Conservation (phyloP, 23 tunicate genomes). For the Styela clava region DNA sequence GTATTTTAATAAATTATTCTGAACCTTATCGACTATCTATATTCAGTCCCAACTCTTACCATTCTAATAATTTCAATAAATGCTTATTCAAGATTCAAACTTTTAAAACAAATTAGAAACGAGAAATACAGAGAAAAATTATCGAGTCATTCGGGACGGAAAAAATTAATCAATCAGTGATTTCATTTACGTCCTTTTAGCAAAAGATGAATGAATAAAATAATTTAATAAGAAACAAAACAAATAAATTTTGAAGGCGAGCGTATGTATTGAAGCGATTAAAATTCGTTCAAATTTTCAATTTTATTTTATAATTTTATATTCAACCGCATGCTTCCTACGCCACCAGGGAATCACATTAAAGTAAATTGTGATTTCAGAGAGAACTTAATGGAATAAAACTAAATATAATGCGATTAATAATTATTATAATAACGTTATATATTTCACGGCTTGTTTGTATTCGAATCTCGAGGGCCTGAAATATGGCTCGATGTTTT, state of each 20-base stretch:
- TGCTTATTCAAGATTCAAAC: too few species aligned
- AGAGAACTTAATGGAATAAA: conserved; percentile 31
- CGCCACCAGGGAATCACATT: conserved; percentile 25
- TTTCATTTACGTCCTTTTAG: neutral
- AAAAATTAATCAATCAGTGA: neutral
- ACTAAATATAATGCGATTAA: conserved; percentile 33
- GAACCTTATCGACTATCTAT: too few species aligned
- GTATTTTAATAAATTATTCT: too few species aligned
- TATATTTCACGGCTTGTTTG: conserved; percentile 40
- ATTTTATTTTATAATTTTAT: conserved; percentile 9
- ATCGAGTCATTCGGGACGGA: neutral
- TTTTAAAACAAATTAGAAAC: too few species aligned
- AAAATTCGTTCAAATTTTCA: neutral
- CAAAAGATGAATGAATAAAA: neutral
- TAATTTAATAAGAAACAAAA: too few species aligned
- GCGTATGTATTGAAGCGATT: neutral
- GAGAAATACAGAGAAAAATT: neutral
- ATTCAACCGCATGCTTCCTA: conserved; percentile 13
- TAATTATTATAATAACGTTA: conserved; percentile 38
- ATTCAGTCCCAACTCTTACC: too few species aligned
- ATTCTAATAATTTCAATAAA: too few species aligned
- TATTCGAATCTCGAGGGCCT: conserved; percentile 31
- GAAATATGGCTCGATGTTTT: too few species aligned
- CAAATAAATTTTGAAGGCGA: neutral
- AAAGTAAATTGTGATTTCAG: conserved; percentile 28